Base-by-base conservation (phyloP, 2,888 invertebrate species). In the Plebejus melissa region DNA sequence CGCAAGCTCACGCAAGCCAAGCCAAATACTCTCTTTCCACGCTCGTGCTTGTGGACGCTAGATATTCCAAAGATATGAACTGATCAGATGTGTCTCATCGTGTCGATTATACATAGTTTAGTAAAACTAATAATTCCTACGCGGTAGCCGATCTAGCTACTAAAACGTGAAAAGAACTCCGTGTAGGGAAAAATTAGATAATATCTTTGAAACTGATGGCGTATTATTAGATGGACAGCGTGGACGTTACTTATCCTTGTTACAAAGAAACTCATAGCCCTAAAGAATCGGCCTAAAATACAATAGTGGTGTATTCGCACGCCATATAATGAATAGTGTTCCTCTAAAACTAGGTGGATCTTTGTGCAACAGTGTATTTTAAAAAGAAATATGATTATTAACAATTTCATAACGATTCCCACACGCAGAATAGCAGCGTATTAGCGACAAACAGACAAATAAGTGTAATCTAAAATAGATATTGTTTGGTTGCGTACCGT, bases 331-430 rank as follows among this genome's bases (percentile, higher is more conserved):
- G 93, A 93, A 93, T 93, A 92, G 91, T 84, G 91, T 90, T 90
- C 90, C 86, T 88, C 92, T 89, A 92, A 92, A 93, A 93, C 92
- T 93, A 93, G 93, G 93, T 93, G 93, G 93, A 93, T 93, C 93
- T 90, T 92, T 93, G 92, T 93, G 93, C 93, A 93, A 93, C 87
- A 85, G 88, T 83, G 91, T 89, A 91, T 92, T 91, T 91, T 92
- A 90, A 90, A 54, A 93, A 93, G 92, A 93, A 92, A 93, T 92
- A 93, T 90, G 92, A 93, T 93, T 90, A 90, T 93, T 92, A 92
- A 90, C 90, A 92, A 93, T 93, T 93, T 93, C 93, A 91, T 89
- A 91, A 93, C 82, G 81, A 84, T 93, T 93, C 93, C 93, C 93
- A 93, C 93, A 91, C 87, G 84, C 90, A 74, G 91, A 91, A 91